Evolutionary conservation across 37 sponge, comb jelly and placozoan species (phyloP).

Genomic region (Chondrosia reniformis): DNA sequence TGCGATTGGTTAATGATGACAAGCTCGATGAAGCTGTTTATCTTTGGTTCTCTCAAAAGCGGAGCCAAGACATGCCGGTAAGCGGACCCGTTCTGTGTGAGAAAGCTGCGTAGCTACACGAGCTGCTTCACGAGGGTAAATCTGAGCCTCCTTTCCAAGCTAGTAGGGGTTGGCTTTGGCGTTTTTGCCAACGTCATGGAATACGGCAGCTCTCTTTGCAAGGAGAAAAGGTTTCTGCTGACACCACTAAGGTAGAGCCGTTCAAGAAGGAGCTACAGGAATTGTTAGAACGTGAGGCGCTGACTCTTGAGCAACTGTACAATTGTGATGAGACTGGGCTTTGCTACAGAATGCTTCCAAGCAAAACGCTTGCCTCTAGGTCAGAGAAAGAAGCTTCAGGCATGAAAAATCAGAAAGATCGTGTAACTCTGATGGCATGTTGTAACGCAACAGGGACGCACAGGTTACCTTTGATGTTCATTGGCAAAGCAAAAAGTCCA

Average conservation of each 20-base stretch:
- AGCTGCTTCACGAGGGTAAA: slow-evolving; percentile 20
- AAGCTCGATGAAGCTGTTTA: slow-evolving; percentile 31
- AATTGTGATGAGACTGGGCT: slow-evolving; percentile 62
- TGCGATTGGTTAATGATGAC: slow-evolving; percentile 18
- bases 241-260: neutral
- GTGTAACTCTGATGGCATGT: slow-evolving; percentile 22
- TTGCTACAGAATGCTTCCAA: slow-evolving; percentile 40
- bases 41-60: slow-evolving; percentile 31
- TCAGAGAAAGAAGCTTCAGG: slow-evolving; percentile 25
- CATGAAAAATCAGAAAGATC: slow-evolving; percentile 1
- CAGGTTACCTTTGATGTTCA: slow-evolving; percentile 45
- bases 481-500: slow-evolving; percentile 44
- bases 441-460: slow-evolving; percentile 22
- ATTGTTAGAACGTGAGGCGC: slow-evolving; percentile 16
- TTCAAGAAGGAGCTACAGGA: slow-evolving; percentile 16
- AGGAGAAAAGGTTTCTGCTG: slow-evolving; percentile 27
- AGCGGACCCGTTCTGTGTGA: slow-evolving; percentile 17
- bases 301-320: slow-evolving; percentile 28
- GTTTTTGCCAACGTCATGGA: slow-evolving; percentile 27
- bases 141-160: slow-evolving; percentile 19
- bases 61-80: slow-evolving; percentile 24
- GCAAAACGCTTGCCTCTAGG: slow-evolving; percentile 23
- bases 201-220: slow-evolving; percentile 18
- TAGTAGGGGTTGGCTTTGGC: slow-evolving; percentile 19
- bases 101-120: slow-evolving; percentile 26